These are phyloP conservation scores for Meliscaeva auricollis DNA, from an alignment of 2,888 invertebrate species.

Conservation along the genomic window DNA sequence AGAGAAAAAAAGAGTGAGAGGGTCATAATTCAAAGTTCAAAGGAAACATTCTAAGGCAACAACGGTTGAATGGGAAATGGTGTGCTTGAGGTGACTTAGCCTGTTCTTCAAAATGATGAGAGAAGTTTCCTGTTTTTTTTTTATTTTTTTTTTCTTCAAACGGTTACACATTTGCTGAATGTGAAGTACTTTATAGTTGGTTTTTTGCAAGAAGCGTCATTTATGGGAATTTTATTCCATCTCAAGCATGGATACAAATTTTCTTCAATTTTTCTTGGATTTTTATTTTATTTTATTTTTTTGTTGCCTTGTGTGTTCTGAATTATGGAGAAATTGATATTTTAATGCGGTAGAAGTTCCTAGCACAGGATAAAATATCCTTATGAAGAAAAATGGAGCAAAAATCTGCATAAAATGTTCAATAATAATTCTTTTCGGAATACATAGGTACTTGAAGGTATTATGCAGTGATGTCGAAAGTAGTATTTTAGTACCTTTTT, in stretches of 20 bases:
- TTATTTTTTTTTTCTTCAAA: neutral
- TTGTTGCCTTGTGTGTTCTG: neutral
- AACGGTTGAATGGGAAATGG: conserved; percentile 35
- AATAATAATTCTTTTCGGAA: neutral
- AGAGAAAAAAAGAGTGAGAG: neutral
- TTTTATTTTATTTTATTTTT: neutral
- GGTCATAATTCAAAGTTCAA: conserved; percentile 65
- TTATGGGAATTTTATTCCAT: conserved; percentile 71
- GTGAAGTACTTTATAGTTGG: conserved; percentile 31
- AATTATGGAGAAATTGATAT: conserved; percentile 63
- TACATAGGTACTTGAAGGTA: neutral
- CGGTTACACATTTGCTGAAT: conserved; percentile 18
- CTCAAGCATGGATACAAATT: conserved; percentile 55
- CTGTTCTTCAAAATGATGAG: conserved; percentile 40
- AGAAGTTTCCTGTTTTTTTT: conserved; percentile 35
- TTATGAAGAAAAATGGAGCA: neutral
- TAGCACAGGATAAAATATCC: conserved; percentile 5
- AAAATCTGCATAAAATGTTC: conserved; percentile 45
- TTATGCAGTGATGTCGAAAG: neutral
- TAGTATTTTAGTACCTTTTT: neutral
- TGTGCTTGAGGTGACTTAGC: conserved; percentile 49
- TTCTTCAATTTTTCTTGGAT: conserved; percentile 38
- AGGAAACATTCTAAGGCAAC: conserved; percentile 55
- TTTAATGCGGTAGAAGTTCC: conserved; percentile 38
- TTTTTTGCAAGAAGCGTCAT: conserved; percentile 32